These are phyloP conservation scores for Meliscaeva auricollis DNA, from an alignment of 2,888 invertebrate genomes.

Conservation along the genomic window DNA sequence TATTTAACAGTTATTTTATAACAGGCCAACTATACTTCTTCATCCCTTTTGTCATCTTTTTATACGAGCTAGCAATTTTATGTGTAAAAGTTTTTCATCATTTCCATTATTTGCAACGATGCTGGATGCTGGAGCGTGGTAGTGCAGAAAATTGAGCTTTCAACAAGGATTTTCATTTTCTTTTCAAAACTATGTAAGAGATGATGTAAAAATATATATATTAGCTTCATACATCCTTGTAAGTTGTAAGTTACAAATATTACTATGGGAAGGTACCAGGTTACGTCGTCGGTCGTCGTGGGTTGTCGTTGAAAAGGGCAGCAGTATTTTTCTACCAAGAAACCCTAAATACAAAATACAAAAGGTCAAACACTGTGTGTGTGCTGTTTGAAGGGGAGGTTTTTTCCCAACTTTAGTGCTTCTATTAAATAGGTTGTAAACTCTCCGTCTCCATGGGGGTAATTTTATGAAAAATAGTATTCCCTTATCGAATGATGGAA, in stretches of 20 bases:
- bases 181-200: conserved; percentile 19
- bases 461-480: conserved; percentile 48
- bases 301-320: neutral
- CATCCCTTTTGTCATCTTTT: conserved; percentile 40
- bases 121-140: conserved; percentile 9
- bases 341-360: conserved; percentile 9
- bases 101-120: conserved; percentile 29
- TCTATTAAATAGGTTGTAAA: conserved; percentile 65
- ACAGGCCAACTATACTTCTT: conserved; percentile 14
- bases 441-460: conserved; percentile 46
- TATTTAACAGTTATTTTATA: conserved; percentile 36
- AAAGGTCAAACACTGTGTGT: conserved; percentile 32
- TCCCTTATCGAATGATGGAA: conserved; percentile 64
- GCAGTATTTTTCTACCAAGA: neutral
- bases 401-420: conserved; percentile 44
- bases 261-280: neutral
- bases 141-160: conserved; percentile 56
- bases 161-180: conserved; percentile 52
- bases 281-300: neutral
- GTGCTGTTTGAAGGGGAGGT: neutral
- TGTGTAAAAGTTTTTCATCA: conserved; percentile 62
- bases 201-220: neutral
- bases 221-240: conserved; percentile 7
- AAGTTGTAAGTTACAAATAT: neutral
- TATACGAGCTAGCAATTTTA: conserved; percentile 54